These are phyloP conservation scores for Luscinia luscinia DNA, from an alignment of 2,797 vertebrate genomes.

Conservation along the genomic window DNA sequence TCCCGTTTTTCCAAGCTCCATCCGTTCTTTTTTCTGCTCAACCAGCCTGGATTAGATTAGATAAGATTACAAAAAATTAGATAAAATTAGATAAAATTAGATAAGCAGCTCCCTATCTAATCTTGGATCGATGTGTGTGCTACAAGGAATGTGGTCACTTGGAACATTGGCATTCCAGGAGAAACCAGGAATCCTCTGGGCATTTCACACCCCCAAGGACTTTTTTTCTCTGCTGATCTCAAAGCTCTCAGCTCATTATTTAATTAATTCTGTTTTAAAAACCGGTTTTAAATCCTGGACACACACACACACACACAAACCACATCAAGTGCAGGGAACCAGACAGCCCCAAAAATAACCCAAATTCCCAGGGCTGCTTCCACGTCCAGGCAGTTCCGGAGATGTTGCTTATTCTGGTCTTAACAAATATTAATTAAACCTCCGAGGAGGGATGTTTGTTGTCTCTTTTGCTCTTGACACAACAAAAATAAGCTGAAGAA, in stretches of 20 bases:
- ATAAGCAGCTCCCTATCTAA: neutral
- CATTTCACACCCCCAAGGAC: neutral
- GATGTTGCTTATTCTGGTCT: neutral
- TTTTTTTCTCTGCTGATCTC: neutral
- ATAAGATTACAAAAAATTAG: neutral
- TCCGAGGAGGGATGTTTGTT: slow-evolving; percentile 28
- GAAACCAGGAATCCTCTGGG: neutral
- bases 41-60: neutral
- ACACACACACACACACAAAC: neutral
- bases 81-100: neutral
- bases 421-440: slow-evolving; percentile 41
- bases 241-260: neutral
- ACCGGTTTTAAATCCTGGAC: neutral
- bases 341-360: slow-evolving; percentile 42
- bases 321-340: slow-evolving; percentile 23
- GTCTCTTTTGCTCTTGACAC: slow-evolving; percentile 17
- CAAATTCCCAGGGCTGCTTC: neutral
- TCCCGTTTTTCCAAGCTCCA: neutral
- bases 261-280: neutral
- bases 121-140: neutral
- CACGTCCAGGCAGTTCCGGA: neutral
- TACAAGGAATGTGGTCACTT: neutral
- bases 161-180: neutral
- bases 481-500: slow-evolving; percentile 3
- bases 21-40: neutral